A percentile compares a stretch with the other conserved stretches of the same genome.
Conservation (phyloP, 2,113 vertebrate genomes). For the Axis porcinus region DNA sequence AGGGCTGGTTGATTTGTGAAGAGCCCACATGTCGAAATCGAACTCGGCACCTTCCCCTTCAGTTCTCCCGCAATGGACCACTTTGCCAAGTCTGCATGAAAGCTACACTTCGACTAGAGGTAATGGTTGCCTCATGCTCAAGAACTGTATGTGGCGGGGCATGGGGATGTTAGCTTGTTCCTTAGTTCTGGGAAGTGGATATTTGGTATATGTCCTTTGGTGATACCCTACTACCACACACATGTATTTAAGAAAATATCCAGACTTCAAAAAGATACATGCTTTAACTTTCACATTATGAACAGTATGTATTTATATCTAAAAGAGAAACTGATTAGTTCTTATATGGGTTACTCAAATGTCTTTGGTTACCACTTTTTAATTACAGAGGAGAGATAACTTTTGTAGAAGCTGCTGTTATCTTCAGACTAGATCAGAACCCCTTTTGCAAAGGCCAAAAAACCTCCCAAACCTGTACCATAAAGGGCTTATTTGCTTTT, state of each 20-base stretch:
- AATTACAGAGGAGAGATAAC: neutral
- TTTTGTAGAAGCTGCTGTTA: neutral
- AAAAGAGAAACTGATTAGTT: conserved; percentile 18
- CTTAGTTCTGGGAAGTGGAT: neutral
- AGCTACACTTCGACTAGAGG: conserved; percentile 90
- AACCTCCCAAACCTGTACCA: neutral
- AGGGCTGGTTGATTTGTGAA: conserved; percentile 98
- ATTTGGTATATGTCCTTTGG: neutral
- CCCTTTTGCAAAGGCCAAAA: conserved; percentile 1
- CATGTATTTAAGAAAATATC: neutral
- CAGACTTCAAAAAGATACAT: neutral
- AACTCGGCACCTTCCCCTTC: conserved; percentile 89
- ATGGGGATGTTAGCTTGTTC: neutral
- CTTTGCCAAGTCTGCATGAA: conserved; percentile 91
- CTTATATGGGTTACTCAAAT: neutral
- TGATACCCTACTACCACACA: neutral
- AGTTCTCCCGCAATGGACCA: conserved; percentile 91
- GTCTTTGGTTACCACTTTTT: neutral
- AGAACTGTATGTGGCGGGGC: neutral
- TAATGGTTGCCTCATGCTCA: neutral
- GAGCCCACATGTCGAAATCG: conserved; percentile 92
- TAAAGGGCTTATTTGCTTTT: neutral
- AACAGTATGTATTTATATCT: neutral
- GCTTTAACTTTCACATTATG: neutral
- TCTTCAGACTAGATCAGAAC: neutral